Evolutionary conservation across 1,140 invertebrate species (phyloP).

Genomic region (Drosophila suzukii): DNA sequence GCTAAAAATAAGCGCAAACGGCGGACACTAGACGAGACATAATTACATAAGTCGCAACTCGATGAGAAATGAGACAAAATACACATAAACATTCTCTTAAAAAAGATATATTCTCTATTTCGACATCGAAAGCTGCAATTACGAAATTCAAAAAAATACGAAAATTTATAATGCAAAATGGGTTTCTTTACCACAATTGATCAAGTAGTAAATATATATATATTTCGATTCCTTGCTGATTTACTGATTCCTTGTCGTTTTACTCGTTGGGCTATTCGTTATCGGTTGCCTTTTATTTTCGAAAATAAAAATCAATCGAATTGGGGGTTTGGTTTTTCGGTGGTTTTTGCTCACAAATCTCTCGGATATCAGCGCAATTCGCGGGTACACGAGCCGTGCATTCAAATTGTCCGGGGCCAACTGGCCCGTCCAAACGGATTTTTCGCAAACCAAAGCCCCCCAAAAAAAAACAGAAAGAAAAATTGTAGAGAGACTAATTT

Average conservation of each 20-base stretch:
- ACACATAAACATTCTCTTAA: slow-evolving; percentile 26
- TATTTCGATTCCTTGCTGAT: slow-evolving; percentile 17
- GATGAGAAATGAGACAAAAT: slow-evolving; percentile 17
- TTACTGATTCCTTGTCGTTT: slow-evolving; percentile 45
- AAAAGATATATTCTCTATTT: slow-evolving; percentile 27
- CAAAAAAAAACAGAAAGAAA: slow-evolving; percentile 9
- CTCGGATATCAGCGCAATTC: slow-evolving; percentile 50
- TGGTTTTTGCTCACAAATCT: slow-evolving; percentile 27
- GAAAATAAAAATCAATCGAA: slow-evolving; percentile 59
- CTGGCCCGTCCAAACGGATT: slow-evolving; percentile 63
- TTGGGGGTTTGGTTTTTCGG: not conserved
- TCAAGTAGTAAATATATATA: not conserved
- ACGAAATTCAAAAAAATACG: slow-evolving; percentile 53
- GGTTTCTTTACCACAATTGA: slow-evolving; percentile 50
- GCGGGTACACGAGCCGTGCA: slow-evolving; percentile 71
- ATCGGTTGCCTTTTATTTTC: slow-evolving; percentile 32
- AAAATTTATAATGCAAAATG: slow-evolving; percentile 25
- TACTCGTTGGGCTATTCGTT: slow-evolving; percentile 52
- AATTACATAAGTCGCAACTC: slow-evolving; percentile 56
- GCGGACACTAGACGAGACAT: slow-evolving; percentile 50
- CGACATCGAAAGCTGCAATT: slow-evolving; percentile 57
- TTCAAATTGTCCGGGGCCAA: slow-evolving; percentile 79
- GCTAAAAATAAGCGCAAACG: slow-evolving; percentile 73
- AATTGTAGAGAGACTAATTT: slow-evolving; percentile 43
- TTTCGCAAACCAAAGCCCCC: slow-evolving; percentile 54